Evolutionary conservation across 2,888 invertebrate genomes (phyloP).

Genomic region (Caenorhabditis macrosperma): DNA sequence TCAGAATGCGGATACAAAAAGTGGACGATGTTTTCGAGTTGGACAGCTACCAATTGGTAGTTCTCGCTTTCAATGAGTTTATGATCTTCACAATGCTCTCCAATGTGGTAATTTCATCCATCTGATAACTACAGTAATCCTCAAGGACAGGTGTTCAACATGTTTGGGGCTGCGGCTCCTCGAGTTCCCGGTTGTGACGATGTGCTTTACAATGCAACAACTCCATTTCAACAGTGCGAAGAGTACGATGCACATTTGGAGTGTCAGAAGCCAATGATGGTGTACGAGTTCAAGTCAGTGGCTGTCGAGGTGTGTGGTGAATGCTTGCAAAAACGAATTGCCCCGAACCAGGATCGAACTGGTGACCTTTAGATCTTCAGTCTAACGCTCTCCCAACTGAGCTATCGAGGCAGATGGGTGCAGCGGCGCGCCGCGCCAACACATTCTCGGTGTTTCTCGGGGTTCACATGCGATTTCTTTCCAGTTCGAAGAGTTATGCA

Average conservation of each 20-base stretch:
- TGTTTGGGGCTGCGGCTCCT: constrained; percentile 68
- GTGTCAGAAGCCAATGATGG: constrained; percentile 57
- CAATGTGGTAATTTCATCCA: constrained; percentile 60
- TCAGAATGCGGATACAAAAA: constrained; percentile 42
- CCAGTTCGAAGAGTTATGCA: constrained; percentile 57
- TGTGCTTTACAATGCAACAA: constrained; percentile 61
- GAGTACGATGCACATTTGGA: constrained; percentile 49
- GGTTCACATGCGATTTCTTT: neutral
- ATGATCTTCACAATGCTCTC: constrained; percentile 72
- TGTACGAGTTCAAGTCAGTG: constrained; percentile 67
- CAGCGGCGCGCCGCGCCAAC: neutral
- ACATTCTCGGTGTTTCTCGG: neutral
- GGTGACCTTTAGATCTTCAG: constrained; percentile 80
- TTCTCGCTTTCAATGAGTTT: constrained; percentile 68
- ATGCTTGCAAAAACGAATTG: too few relatives aligned
- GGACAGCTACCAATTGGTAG: constrained; percentile 65
- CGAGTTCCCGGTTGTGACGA: constrained; percentile 62
- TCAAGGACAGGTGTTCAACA: constrained; percentile 65
- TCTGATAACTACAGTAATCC: neutral
- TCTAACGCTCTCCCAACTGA: constrained; percentile 81
- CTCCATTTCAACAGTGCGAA: constrained; percentile 54
- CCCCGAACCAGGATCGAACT: constrained; percentile 80
- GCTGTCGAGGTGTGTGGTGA: constrained; percentile 63
- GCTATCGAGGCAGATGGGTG: constrained; percentile 71
- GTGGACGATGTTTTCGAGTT: constrained; percentile 71